Conservation (phyloP, 2,113 vertebrate species). For the Formicarius rufipectus region DNA sequence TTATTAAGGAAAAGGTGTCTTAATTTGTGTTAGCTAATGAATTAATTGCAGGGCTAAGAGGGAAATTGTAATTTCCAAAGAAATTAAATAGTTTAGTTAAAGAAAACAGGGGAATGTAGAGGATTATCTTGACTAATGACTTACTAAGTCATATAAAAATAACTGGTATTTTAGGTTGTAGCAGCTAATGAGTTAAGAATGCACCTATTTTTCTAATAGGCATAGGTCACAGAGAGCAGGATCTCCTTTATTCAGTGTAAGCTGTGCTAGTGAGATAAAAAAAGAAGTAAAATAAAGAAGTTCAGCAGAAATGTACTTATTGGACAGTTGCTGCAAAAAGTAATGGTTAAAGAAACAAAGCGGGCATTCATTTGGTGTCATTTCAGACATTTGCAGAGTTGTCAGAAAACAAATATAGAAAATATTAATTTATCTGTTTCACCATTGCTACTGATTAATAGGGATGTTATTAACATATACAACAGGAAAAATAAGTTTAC, state of each 20-base stretch:
- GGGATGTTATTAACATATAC: conserved; percentile 74
- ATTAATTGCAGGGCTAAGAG: conserved; percentile 4
- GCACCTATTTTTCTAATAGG: neutral
- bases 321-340: conserved; percentile 10
- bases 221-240: neutral
- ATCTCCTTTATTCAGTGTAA: conserved; percentile 6
- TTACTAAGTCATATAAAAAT: neutral
- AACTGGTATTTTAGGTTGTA: neutral
- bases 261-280: neutral
- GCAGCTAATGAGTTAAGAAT: neutral
- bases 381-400: conserved; percentile 46
- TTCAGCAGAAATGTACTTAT: neutral
- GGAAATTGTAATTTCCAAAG: neutral
- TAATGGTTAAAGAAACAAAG: conserved; percentile 6
- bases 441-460: conserved; percentile 65
- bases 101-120: neutral
- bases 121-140: neutral
- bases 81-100: neutral
- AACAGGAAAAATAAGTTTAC: conserved; percentile 89
- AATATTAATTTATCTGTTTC: conserved; percentile 72
- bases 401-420: conserved; percentile 61
- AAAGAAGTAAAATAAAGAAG: neutral
- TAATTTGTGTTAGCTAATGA: neutral
- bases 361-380: conserved; percentile 18
- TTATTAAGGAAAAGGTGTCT: conserved; percentile 10